Evolutionary conservation across 1,140 invertebrate genomes (phyloP), one percentile per base, ranked within the genome.

Genomic region (Lerema accius): DNA sequence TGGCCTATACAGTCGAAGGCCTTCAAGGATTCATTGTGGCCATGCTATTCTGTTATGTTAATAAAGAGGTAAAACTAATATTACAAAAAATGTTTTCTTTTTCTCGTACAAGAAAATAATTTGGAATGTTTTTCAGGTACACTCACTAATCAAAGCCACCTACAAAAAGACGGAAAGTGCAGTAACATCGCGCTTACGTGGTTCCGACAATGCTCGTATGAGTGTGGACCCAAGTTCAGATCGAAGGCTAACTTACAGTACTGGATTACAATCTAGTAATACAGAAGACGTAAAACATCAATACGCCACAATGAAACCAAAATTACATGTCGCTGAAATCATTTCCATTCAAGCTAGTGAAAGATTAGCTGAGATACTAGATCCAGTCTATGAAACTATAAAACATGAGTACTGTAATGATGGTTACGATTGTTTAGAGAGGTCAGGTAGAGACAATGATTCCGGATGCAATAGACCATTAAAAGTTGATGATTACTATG

Each of bases 1-100:
- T 92, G 9, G 89, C 91, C 0, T 93, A 93, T 63, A 69, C 90
- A 0, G 71, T 94, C 10, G 93, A 94, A 59, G 92, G 91, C 0
- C 63, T 93, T 4, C 93, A 94, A 69, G 93, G 93, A 1, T 82
- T 93, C 19, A 72, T 92, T 10, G 92, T 94, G 0, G 87, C 93
- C 5, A 48, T 92, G 46, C 73, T 94, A 0, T 94, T 93, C 67
- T 94, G 93, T 71, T 94, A 93, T 67, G 60, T 91, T 7, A 94
- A 93, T 71, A 91, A 90, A 71, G 93, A 94, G 89, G 93, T 94
- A 78, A 85, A 46, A 17, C 48, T 51, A 51, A 17, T 26, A 43
- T 32, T 37, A 1, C 15, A 4, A 10, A 28, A 39, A 61, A 28
- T 15, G 26, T 35, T 9, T 53, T 28, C 19, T 46, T 35, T 15